A percentile compares a stretch with the other conserved stretches of the same genome.
phyloP scores from a whole-genome alignment of 2,113 vertebrate genomes.

The Onychostoma macrolepis region DNA sequence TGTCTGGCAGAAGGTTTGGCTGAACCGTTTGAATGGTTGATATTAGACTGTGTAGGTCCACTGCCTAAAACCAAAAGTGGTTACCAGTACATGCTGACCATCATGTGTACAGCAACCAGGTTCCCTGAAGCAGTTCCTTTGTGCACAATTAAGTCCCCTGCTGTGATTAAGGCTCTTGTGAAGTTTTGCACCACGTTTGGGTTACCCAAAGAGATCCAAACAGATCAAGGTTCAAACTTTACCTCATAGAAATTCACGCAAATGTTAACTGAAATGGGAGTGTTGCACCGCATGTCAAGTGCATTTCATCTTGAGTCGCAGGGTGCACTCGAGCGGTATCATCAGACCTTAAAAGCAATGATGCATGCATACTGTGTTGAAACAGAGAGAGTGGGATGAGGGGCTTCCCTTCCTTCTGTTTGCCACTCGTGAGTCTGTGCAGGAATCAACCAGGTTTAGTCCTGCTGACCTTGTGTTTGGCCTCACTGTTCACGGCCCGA shows the following conservation, averaged over 20 bases:
- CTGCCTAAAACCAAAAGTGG: not conserved
- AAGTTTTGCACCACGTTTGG: too few relatives aligned
- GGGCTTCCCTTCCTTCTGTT: not conserved
- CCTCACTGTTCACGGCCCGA: not conserved
- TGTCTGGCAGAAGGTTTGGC: not conserved
- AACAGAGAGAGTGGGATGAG: not conserved
- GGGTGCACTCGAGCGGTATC: not conserved
- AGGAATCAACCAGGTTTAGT: not conserved
- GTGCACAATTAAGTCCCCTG: not conserved
- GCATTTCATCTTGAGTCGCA: not conserved
- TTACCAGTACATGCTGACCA: not conserved
- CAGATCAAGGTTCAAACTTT: not conserved
- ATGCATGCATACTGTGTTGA: not conserved
- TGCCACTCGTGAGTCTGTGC: not conserved
- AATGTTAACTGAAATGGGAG: not conserved
- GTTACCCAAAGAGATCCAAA: too few relatives aligned
- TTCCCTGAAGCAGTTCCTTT: not conserved
- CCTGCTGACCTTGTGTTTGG: not conserved
- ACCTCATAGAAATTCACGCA: not conserved
- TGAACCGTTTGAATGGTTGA: not conserved
- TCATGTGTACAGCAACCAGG: not conserved
- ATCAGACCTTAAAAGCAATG: not conserved
- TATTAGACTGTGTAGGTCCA: not conserved
- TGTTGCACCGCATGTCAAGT: not conserved
- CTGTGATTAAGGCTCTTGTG: not conserved